phyloP scores from a whole-genome alignment of 2,888 invertebrate genomes.

The Colostygia pectinataria region DNA sequence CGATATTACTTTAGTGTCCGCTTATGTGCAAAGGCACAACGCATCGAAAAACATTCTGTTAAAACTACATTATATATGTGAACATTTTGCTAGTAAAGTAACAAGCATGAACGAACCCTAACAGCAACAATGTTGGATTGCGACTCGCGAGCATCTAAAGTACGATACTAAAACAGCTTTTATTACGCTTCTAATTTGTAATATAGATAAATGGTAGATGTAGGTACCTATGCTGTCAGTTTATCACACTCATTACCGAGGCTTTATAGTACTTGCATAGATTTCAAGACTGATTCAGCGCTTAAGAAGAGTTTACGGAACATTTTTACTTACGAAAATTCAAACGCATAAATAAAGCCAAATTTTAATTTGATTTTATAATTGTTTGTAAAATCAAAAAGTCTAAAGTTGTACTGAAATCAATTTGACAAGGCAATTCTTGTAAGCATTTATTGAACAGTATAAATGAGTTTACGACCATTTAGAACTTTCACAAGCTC shows the following conservation, averaged over 20 bases:
- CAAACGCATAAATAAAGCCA: not conserved
- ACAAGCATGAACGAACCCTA: slow-evolving; percentile 7
- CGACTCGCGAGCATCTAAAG: slow-evolving; percentile 24
- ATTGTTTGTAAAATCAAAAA: too few species aligned
- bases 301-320: slow-evolving; percentile 2
- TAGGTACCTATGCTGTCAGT: slow-evolving; percentile 23
- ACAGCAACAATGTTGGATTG: slow-evolving; percentile 26
- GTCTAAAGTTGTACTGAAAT: too few species aligned
- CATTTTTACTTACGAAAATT: slow-evolving; percentile 5
- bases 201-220: slow-evolving; percentile 27
- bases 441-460: too few species aligned
- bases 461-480: too few species aligned
- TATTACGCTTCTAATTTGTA: slow-evolving; percentile 28
- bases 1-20: too few species aligned
- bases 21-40: not conserved
- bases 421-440: too few species aligned
- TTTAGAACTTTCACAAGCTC: not conserved
- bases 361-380: not conserved
- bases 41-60: too few species aligned
- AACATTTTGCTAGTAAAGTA: not conserved
- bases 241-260: slow-evolving; percentile 21
- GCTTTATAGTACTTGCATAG: slow-evolving; percentile 22
- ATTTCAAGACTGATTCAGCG: slow-evolving; percentile 16
- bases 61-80: too few species aligned
- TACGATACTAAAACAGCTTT: slow-evolving; percentile 27